A percentile compares a stretch with the other conserved stretches of the same genome.
These are phyloP conservation scores for Sardinella longiceps DNA, from an alignment of 2,797 vertebrate genomes.

Conservation along the genomic window DNA sequence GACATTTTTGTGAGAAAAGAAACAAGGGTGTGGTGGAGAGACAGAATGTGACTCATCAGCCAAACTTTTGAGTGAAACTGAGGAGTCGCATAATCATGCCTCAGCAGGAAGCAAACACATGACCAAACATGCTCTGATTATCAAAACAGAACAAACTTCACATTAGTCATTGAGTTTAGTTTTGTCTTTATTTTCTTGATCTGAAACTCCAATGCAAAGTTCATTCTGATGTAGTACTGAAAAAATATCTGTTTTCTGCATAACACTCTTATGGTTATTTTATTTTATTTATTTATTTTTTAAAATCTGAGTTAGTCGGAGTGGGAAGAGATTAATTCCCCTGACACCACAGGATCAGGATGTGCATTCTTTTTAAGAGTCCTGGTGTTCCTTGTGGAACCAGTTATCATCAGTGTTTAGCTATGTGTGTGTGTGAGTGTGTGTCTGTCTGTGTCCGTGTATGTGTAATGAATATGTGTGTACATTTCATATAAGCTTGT, in stretches of 20 bases:
- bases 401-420: neutral
- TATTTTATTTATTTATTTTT: neutral
- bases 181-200: neutral
- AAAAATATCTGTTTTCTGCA: neutral
- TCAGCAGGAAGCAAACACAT: slow-evolving; percentile 20
- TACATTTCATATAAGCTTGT: neutral
- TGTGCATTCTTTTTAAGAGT: neutral
- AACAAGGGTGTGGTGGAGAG: slow-evolving; percentile 42
- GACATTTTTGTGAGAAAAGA: slow-evolving; percentile 6
- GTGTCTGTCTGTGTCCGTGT: neutral
- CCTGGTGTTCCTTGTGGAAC: neutral
- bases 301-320: neutral
- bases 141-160: neutral
- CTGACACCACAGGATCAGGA: neutral
- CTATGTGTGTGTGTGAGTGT: neutral
- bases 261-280: too few species aligned
- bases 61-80: neutral
- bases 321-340: neutral
- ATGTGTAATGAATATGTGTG: neutral
- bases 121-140: slow-evolving; percentile 14
- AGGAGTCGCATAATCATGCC: neutral
- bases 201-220: neutral
- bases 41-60: slow-evolving; percentile 21
- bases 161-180: neutral
- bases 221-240: neutral